Conservation (phyloP, 2,888 invertebrate species). For the Polylopha cassiicola region DNA sequence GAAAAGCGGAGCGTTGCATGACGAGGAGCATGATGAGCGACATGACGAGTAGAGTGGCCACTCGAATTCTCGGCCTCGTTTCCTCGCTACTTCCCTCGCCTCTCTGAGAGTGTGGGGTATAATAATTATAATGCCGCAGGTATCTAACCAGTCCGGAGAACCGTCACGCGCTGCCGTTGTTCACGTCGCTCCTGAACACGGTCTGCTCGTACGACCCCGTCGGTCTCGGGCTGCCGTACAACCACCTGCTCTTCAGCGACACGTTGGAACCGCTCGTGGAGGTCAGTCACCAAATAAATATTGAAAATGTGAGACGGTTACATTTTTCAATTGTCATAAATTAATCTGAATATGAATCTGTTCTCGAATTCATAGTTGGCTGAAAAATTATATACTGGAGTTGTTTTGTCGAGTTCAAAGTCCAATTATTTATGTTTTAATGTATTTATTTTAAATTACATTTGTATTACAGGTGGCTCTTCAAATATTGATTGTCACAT, state of each 20-base stretch:
- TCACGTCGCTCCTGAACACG: conserved; percentile 97
- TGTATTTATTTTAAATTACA: neutral
- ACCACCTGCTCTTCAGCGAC: conserved; percentile 96
- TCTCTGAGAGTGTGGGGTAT: neutral
- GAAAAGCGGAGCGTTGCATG: too few species aligned
- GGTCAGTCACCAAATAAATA: conserved; percentile 34
- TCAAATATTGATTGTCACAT: conserved; percentile 95
- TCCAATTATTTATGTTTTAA: neutral
- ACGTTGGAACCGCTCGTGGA: conserved; percentile 96
- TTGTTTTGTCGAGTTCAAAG: too few species aligned
- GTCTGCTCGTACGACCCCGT: conserved; percentile 99
- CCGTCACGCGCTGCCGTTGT: conserved; percentile 96
- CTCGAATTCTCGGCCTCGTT: too few species aligned
- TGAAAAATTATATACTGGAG: too few species aligned
- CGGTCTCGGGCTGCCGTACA: conserved; percentile 98
- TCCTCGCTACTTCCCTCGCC: neutral
- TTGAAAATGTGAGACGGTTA: neutral
- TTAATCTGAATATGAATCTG: neutral
- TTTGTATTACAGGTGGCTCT: conserved; percentile 79
- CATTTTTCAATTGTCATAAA: neutral
- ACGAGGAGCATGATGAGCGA: too few species aligned
- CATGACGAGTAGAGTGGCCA: too few species aligned
- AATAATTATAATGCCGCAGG: conserved; percentile 38
- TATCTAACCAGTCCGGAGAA: conserved; percentile 88
- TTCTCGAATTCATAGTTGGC: too few species aligned